phyloP scores from a whole-genome alignment of 1,140 invertebrate species.

The Drosophila neocordata region DNA sequence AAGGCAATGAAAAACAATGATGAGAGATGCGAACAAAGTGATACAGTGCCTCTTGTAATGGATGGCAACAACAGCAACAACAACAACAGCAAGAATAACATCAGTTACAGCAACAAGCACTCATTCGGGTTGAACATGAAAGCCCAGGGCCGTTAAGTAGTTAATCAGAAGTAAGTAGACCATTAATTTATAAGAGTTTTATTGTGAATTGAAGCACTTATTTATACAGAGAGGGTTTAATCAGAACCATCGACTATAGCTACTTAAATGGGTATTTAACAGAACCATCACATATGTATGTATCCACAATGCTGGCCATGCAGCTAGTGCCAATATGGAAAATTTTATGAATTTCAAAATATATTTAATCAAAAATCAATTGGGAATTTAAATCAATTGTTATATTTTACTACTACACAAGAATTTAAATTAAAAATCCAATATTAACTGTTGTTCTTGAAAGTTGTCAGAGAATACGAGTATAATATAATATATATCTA shows the following conservation, averaged over 20 bases:
- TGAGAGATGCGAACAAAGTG: slow-evolving; percentile 5
- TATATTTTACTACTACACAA: no score
- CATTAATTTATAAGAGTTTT: slow-evolving; percentile 8
- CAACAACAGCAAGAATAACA: neutral
- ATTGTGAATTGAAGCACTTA: neutral
- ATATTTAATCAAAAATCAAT: no score
- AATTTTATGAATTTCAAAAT: no score
- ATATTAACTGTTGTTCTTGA: no score
- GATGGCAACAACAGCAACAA: neutral
- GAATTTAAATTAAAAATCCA: no score
- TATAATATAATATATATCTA: no score
- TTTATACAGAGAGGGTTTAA: slow-evolving; percentile 1
- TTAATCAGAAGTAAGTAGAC: slow-evolving; percentile 13
- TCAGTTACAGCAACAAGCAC: neutral
- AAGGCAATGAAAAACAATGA: slow-evolving; percentile 9
- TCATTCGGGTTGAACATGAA: slow-evolving; percentile 8
- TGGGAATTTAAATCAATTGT: no score
- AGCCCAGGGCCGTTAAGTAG: neutral
- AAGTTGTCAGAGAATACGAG: no score
- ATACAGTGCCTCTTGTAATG: slow-evolving; percentile 5
- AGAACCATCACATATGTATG: neutral
- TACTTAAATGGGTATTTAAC: slow-evolving; percentile 1
- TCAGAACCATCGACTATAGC: neutral
- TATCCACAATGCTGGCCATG: neutral
- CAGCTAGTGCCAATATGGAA: no score